Conservation (phyloP, 2,888 invertebrate species). For the Nemotelus nigrinus region DNA sequence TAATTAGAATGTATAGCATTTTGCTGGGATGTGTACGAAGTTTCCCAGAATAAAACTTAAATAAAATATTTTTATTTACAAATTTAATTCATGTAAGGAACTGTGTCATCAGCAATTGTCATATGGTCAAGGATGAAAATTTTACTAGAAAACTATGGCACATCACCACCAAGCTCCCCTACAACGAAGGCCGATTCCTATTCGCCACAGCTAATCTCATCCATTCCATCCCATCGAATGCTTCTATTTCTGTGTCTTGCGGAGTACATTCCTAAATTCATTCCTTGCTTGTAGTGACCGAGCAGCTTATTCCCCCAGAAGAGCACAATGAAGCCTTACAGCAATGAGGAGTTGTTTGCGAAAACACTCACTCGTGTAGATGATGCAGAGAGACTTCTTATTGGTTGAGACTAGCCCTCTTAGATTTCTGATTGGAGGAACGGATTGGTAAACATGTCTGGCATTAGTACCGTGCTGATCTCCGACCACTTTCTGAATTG, state of each 20-base stretch:
- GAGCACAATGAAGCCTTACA: conserved; percentile 14
- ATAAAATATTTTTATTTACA: too few relatives aligned
- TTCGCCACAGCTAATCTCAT: conserved; percentile 22
- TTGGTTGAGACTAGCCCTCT: conserved; percentile 51
- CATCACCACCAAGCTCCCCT: not conserved
- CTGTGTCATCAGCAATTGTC: too few relatives aligned
- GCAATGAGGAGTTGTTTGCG: conserved; percentile 38
- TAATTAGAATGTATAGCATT: too few relatives aligned
- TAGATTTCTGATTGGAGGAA: conserved; percentile 50
- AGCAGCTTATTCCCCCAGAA: not conserved
- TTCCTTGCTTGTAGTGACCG: conserved; percentile 8
- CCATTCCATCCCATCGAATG: not conserved
- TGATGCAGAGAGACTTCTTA: conserved; percentile 47
- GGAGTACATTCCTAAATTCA: conserved; percentile 13
- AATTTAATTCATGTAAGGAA: too few relatives aligned
- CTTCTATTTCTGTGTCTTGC: conserved; percentile 33
- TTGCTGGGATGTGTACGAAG: too few relatives aligned
- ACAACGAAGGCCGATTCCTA: conserved; percentile 24
- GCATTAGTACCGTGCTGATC: conserved; percentile 6
- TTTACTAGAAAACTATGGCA: not conserved
- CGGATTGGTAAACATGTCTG: conserved; percentile 29
- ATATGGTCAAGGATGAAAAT: too few relatives aligned
- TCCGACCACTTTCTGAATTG: not conserved
- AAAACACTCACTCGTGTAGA: conserved; percentile 27
- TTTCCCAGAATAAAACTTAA: too few relatives aligned